A percentile compares a stretch with the other conserved stretches of the same genome.
Conservation (phyloP, 2,888 invertebrate species). For the Clepsis dumicolana region DNA sequence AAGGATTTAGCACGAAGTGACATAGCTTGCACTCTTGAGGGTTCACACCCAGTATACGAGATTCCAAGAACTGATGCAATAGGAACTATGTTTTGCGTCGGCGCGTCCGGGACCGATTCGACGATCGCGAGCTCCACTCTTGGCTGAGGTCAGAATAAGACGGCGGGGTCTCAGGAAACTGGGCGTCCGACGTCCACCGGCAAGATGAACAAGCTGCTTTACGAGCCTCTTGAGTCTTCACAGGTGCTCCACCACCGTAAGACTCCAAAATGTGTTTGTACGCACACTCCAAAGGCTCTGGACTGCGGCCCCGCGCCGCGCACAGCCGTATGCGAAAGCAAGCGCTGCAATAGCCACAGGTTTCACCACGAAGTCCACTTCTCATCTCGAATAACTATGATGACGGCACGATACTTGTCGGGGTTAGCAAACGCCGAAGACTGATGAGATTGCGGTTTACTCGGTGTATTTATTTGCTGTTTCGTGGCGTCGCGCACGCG, state of each 20-base stretch:
- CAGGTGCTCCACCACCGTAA: conserved; percentile 63
- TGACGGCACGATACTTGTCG: conserved; percentile 51
- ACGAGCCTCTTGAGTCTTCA: conserved; percentile 65
- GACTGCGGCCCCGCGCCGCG: conserved; percentile 74
- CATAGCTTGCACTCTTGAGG: conserved; percentile 15
- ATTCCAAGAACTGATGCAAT: conserved; percentile 28
- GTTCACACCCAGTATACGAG: conserved; percentile 19
- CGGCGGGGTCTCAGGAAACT: conserved; percentile 80
- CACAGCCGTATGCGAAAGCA: conserved; percentile 77
- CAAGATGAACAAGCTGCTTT: conserved; percentile 76
- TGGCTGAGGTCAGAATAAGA: conserved; percentile 78
- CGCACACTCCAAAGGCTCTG: conserved; percentile 78
- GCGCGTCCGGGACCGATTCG: conserved; percentile 67
- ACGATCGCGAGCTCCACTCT: conserved; percentile 79
- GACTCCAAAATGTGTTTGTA: conserved; percentile 83
- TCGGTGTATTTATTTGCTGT: conserved; percentile 72
- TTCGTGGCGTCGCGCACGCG: conserved; percentile 79
- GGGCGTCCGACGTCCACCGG: conserved; percentile 81
- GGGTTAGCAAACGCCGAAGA: conserved; percentile 61
- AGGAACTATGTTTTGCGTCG: conserved; percentile 73
- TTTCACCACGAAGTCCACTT: conserved; percentile 68
- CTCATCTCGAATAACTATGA: conserved; percentile 62
- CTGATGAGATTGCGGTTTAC: conserved; percentile 59
- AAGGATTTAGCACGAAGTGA: conserved; percentile 13
- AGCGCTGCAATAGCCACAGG: conserved; percentile 80